These are phyloP conservation scores for Aphelocoma coerulescens DNA, from an alignment of 2,113 vertebrate species.

Conservation along the genomic window DNA sequence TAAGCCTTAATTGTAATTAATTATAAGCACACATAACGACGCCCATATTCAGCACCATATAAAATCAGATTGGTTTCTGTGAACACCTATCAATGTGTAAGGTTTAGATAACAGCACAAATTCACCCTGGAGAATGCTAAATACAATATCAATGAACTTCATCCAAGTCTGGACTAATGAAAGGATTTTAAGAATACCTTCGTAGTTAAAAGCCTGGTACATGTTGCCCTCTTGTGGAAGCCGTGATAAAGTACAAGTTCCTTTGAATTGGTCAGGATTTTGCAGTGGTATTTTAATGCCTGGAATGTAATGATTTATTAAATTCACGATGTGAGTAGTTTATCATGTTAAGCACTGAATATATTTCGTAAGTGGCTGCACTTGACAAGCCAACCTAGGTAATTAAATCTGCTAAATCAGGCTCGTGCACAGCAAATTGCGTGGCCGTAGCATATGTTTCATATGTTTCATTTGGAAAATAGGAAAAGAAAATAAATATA, in stretches of 20 bases:
- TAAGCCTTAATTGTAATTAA: conserved; percentile 46
- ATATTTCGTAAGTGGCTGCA: background rate
- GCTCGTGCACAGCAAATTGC: background rate
- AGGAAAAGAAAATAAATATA: background rate
- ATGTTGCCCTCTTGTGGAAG: conserved; percentile 75
- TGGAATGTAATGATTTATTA: background rate
- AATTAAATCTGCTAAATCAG: background rate
- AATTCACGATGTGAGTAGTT: background rate
- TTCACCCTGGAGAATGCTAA: conserved; percentile 19
- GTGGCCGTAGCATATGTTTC: background rate
- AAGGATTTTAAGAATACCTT: background rate
- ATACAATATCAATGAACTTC: conserved; percentile 44
- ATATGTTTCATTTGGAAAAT: background rate
- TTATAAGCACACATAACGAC: background rate
- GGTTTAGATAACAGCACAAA: conserved; percentile 59
- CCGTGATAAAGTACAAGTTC: background rate
- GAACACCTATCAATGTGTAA: conserved; percentile 49
- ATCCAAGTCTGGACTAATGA: conserved; percentile 2
- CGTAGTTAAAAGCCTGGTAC: conserved; percentile 12
- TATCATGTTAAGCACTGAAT: background rate
- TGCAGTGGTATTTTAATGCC: background rate
- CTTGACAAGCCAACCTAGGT: background rate
- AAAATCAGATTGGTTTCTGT: conserved; percentile 20
- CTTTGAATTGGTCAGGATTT: background rate
- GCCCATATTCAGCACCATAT: background rate